Base-by-base conservation (phyloP, 1,140 invertebrate genomes). In the Onthophagus taurus region DNA sequence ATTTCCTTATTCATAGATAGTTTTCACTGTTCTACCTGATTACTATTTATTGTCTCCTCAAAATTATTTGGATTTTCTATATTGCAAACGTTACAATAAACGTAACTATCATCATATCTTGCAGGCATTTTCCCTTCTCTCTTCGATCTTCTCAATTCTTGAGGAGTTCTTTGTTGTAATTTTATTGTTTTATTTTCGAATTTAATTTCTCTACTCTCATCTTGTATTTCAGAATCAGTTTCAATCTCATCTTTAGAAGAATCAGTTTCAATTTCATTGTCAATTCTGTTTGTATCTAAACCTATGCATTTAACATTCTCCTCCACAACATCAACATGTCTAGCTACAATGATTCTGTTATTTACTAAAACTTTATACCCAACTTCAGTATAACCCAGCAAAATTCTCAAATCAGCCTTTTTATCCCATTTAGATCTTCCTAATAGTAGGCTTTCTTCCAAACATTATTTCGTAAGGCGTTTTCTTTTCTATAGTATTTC, bases 331-430 rank as follows among this genome's bases (percentile, higher is more conserved):
- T 44, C 29, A 1, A 38, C 42, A 48, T 48, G 47, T 39, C 42
- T 44, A 41, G 34, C 37, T 23, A 3, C 13, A 24, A 39, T 26
- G 7, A 39, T 16, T 24, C 14, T 39, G 14, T 39, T 39, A 21
- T 39, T 14, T 20, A 38, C 4, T 35, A 35, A 35, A n/a, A 60
- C 29, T 17, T 54, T 31, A 31, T 60, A 60, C 17, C 55, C 53
- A 18, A n/a, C n/a, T 4, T 50, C 42, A n/a, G 47, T 20, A 20
- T 61, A 58, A 24, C 52, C 48, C 12, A 55, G 23, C 36, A 57
- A 35, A 3, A 48, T 48, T 12, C 29, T 29, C 31, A 45, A 37
- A 7, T 13, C 13, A 4, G 36, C 42, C 34, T 44, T 34, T 9
- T 34, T 29, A 12, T 45, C 34, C 34, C 34, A 36, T 11, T 36